Evolutionary conservation across 2,888 invertebrate genomes (phyloP), one percentile per base, ranked within the genome.

Genomic region (Physocephala rufipes): DNA sequence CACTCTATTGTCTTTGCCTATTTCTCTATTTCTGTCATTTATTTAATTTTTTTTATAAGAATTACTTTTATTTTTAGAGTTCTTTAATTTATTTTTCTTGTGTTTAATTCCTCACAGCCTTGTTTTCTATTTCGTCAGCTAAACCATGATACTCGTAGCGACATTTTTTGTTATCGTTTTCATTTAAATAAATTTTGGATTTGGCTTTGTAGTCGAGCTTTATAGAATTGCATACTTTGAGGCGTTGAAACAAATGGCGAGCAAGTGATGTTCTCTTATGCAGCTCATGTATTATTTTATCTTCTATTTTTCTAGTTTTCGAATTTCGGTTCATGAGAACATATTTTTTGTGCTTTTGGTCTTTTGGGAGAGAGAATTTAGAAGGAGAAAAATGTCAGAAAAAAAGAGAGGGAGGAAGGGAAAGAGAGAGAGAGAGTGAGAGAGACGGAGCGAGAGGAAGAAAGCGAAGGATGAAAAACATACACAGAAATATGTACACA

Each of bases 261-360:
- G 49, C 49, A 45, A 30, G n/a, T 49, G 49, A 19, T 49, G 4
- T 49, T 49, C 3, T 58, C 28, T 24, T 45, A 21, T n/a, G 47
- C 59, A 19, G 51, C 67, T 24, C 58, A 67, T 68, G 53, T 55
- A 66, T 45, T 63, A 45, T 47, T 16, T 47, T n/a, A 45, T n/a
- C 19, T 28, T 13, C 15, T 63, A 45, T 16, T 36, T 36, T 19
- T 1, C 43, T 24, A 9, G n/a, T 53, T 19, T n/a, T n/a, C 24
- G 51, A 47, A 64, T 64, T 64, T 47, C 64, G 51, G 51, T 64
- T 64, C 51, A 49, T 49, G 53, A 51, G 19, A 36, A 62, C 19
- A n/a, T 53, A 53, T 12, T 21, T 53, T 53, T 53, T 19, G 12
- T 21, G 53, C 53, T 19, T 12, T 12, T 24, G n/a, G 19, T 36